phyloP scores from a whole-genome alignment of 2,797 vertebrate genomes.

The Epinephelus coioides region DNA sequence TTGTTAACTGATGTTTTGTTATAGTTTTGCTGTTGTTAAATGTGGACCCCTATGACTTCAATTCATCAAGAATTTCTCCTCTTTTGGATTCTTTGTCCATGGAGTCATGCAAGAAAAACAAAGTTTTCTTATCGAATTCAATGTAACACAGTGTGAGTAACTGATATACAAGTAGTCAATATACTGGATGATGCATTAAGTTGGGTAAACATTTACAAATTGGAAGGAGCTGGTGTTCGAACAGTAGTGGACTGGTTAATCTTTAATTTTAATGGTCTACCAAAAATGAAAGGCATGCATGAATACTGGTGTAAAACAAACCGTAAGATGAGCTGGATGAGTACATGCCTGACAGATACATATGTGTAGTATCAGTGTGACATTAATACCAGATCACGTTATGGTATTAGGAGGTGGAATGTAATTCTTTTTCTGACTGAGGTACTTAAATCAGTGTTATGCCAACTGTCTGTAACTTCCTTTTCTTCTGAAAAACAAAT shows the following conservation, averaged over 20 bases:
- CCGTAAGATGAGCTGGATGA: slow-evolving; percentile 20
- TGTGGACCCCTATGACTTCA: no score
- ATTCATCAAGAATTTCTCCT: no score
- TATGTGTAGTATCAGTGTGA: not conserved
- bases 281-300: slow-evolving; percentile 39
- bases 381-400: slow-evolving; percentile 18
- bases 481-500: slow-evolving; percentile 19
- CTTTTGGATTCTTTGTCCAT: no score
- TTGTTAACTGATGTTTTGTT: no score
- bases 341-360: slow-evolving; percentile 27
- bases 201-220: not conserved
- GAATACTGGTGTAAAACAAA: slow-evolving; percentile 16
- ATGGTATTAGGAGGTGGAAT: slow-evolving; percentile 6
- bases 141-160: no score
- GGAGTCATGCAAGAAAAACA: no score
- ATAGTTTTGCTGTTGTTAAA: no score
- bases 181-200: not conserved
- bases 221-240: slow-evolving; percentile 20
- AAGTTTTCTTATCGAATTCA: no score
- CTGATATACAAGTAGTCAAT: not conserved
- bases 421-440: not conserved
- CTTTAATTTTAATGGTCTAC: not conserved
- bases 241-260: not conserved
- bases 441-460: slow-evolving; percentile 3
- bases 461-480: not conserved